These are phyloP conservation scores for Zaprionus ghesquierei DNA, from an alignment of 1,140 invertebrate genomes.

Conservation along the genomic window DNA sequence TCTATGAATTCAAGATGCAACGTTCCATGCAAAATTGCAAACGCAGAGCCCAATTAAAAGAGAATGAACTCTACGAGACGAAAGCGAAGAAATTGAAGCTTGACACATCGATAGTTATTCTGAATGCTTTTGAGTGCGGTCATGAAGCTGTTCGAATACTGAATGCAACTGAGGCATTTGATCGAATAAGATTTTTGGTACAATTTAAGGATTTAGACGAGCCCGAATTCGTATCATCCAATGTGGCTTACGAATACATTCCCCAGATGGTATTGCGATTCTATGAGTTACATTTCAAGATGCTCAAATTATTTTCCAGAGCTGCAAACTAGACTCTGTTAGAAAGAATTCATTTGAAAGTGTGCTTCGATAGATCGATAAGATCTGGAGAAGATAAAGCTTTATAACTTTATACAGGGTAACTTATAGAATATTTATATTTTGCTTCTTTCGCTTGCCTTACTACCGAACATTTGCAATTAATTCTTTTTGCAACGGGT, in stretches of 20 bases:
- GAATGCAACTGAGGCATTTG: background rate
- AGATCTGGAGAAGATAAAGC: no score
- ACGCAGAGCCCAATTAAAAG: background rate
- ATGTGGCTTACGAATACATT: constrained; percentile 34
- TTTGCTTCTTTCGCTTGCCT: background rate
- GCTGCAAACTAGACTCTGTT: background rate
- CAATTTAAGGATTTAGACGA: constrained; percentile 19
- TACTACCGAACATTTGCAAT: background rate
- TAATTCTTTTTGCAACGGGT: background rate
- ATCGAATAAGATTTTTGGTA: constrained; percentile 22
- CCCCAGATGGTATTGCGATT: constrained; percentile 34
- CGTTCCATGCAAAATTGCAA: background rate
- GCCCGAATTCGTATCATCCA: background rate
- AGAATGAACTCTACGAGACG: constrained; percentile 8
- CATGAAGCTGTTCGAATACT: constrained; percentile 19
- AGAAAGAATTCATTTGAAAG: no score
- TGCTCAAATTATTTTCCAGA: background rate
- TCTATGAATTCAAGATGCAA: constrained; percentile 9
- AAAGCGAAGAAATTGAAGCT: constrained; percentile 45
- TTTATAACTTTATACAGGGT: background rate
- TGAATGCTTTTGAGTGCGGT: constrained; percentile 28
- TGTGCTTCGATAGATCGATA: no score
- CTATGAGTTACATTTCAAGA: constrained; percentile 23
- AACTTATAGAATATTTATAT: background rate
- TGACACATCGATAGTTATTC: constrained; percentile 10